Evolutionary conservation across 2,888 invertebrate genomes (phyloP), one percentile per base, ranked within the genome.

Genomic region (Ametastegia equiseti): DNA sequence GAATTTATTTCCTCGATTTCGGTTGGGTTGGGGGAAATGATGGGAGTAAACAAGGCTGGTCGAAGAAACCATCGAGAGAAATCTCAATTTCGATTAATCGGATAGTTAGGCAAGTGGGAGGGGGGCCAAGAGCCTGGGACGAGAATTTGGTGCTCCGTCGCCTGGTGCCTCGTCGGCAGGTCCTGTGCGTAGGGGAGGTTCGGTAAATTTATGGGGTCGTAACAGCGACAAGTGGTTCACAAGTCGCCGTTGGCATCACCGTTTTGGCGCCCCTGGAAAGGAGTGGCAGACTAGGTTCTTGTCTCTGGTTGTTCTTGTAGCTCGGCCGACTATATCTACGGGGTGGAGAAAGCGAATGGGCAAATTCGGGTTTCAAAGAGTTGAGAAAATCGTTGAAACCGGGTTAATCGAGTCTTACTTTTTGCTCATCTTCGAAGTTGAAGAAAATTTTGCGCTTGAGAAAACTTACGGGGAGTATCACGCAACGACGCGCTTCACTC

Each of bases 191-290:
- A 78, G 84, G 84, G 83, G 83, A 86, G 86, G 87, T 84, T 88
- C 89, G 87, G 87, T 89, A 92, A 93, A 94, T 94, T 94, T 94
- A 94, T 94, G 91, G 93, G 92, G 92, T 92, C 92, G 93, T 93
- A 93, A 93, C 93, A 93, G 93, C 93, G 93, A 93, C 93, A 93
- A 93, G 93, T 93, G 93, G 93, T 93, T 93, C 93, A 92, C 93
- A 93, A 93, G 93, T 93, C 93, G 93, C 92, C 93, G 92, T 92
- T 91, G 92, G 93, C 93, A 93, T 93, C 93, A 93, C 93, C 93
- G 93, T 93, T 92, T 93, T 93, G 93, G 93, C 93, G 92, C 92
- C 92, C 80, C 87, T n/a, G n/a, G 86, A 88, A 86, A 90, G 88
- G 88, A 84, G 88, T 88, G 86, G 87, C 27, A 7, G 73, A 33